phyloP scores from a whole-genome alignment of 2,888 invertebrate genomes.

The Panzeria rudis region DNA sequence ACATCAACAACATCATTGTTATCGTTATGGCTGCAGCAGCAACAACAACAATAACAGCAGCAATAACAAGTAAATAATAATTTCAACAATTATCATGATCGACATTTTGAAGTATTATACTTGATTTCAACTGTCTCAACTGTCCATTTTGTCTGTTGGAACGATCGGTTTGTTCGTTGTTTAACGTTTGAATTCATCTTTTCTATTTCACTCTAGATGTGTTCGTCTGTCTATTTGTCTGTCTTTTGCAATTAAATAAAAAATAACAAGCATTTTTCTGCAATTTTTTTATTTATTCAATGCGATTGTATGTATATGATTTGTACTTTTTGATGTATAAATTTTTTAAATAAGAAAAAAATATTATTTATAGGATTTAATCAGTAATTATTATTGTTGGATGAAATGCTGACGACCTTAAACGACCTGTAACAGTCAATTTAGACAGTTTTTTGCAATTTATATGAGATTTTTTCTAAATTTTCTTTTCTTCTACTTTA shows the following conservation, averaged over 20 bases:
- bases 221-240: constrained; percentile 8
- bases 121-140: constrained; percentile 73
- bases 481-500: background rate
- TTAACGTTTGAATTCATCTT: constrained; percentile 45
- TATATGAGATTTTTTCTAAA: constrained; percentile 65
- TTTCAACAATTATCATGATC: constrained; percentile 72
- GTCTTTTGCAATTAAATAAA: constrained; percentile 41
- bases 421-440: constrained; percentile 76
- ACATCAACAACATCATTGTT: constrained; percentile 23
- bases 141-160: constrained; percentile 66
- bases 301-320: constrained; percentile 26
- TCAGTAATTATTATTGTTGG: constrained; percentile 80
- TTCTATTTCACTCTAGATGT: constrained; percentile 43
- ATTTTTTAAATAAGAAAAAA: constrained; percentile 27
- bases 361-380: constrained; percentile 78
- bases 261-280: constrained; percentile 47
- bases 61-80: constrained; percentile 54
- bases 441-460: constrained; percentile 72
- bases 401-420: constrained; percentile 81
- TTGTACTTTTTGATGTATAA: constrained; percentile 42
- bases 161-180: constrained; percentile 16
- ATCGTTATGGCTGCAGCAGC: constrained; percentile 15
- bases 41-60: constrained; percentile 41
- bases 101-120: constrained; percentile 72
- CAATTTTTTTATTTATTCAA: constrained; percentile 19